A percentile compares a stretch with the other conserved stretches of the same genome.
phyloP scores from a whole-genome alignment of 1,140 invertebrate genomes.

The Muscidifurax raptorellus region DNA sequence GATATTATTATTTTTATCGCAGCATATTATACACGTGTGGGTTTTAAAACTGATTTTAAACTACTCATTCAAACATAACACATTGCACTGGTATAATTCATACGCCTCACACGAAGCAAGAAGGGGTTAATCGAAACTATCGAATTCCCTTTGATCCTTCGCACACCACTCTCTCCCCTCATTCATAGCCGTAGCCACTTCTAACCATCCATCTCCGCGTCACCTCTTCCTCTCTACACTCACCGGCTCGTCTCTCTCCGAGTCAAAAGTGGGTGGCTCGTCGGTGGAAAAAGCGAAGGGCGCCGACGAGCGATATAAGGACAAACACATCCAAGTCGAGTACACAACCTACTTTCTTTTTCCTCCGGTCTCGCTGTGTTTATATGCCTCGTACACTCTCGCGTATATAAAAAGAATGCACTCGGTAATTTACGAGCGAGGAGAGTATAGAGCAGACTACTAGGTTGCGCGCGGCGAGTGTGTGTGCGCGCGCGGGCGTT shows the following conservation, averaged over 20 bases:
- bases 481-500: neutral
- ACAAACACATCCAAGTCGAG: conserved; percentile 37
- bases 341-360: conserved; percentile 45
- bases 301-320: conserved; percentile 21
- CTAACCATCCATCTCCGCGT: neutral
- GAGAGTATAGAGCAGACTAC: neutral
- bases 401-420: conserved; percentile 37
- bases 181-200: neutral
- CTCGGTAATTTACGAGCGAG: conserved; percentile 31
- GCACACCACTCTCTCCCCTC: neutral
- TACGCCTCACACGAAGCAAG: neutral
- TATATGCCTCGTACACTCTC: neutral
- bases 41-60: no score
- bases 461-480: neutral
- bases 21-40: no score
- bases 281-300: neutral
- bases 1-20: no score
- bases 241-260: neutral
- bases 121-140: neutral
- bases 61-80: no score
- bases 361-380: conserved; percentile 13
- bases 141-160: neutral
- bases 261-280: neutral
- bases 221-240: neutral
- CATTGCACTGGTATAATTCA: no score